Evolutionary conservation across 2,797 vertebrate genomes (phyloP), one percentile per base, ranked within the genome.

Genomic region (Peromyscus attwateri): DNA sequence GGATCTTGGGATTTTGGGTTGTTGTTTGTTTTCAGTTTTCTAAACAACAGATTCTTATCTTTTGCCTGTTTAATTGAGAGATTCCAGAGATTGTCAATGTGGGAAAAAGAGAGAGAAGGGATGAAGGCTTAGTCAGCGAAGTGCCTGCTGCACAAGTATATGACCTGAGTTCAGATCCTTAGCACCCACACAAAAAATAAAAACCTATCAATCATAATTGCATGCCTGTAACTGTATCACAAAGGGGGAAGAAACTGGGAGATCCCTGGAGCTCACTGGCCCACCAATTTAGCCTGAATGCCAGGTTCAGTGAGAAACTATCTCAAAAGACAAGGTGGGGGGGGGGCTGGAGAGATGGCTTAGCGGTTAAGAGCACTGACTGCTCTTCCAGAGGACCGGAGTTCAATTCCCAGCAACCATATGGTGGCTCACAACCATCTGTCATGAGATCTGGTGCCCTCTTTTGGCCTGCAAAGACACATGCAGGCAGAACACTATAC

Each of bases 21-120:
- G 27, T 64, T 66, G 19, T 52, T 95, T 46, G 37, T 73, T 55
- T 77, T n/a, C 0, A 23, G 1, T 60, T 91, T 87, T 88, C 87
- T 52, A n/a, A 93, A 92, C 34, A 85, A 66, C 34, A 90, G 23
- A 90, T 85, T 79, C 40, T 68, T 27, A 91, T 85, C 40, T 85
- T 92, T 92, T 91, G 49, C 17, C 57, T 90, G 37, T 60, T 91
- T 17, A 76, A 49, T 40, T 93, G 62, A 92, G 31, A 52, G 34
- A 79, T 85, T 62, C 52, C 83, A 60, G 83, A 77, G 52, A 80
- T 1, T 92, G 66, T 13, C 40, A 71, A 84, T 84, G 46, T 16
- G 40, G 8, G 52, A 55, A 5, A 95, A 95, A 68, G 66, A n/a
- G n/a, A 27, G 68, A 4, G 8, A 68, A 8, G 14, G 6, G 13